These are phyloP conservation scores for Cephus spinipes DNA, from an alignment of 2,888 invertebrate species.

Conservation along the genomic window DNA sequence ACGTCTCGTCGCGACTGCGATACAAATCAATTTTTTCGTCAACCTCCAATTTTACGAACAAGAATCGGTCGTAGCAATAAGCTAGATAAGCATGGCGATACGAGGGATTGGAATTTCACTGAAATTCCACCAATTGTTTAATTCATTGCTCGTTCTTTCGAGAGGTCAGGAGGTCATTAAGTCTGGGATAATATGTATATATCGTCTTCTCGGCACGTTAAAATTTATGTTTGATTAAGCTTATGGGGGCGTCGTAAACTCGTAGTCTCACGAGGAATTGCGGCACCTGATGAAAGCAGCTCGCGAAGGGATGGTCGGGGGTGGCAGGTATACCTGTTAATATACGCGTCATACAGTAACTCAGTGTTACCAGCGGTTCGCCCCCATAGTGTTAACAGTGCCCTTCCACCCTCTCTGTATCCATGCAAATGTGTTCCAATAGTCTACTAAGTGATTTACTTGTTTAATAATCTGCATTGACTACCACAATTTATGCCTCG, in stretches of 20 bases:
- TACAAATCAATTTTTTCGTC: too few species aligned
- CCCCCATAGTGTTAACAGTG: not conserved
- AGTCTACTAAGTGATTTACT: constrained; percentile 45
- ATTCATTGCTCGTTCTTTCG: too few species aligned
- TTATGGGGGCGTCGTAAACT: constrained; percentile 8
- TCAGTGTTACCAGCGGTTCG: not conserved
- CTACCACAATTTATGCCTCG: constrained; percentile 47
- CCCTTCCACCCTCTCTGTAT: not conserved
- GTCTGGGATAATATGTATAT: not conserved
- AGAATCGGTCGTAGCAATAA: too few species aligned
- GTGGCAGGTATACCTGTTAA: not conserved
- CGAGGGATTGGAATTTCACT: too few species aligned
- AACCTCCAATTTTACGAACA: too few species aligned
- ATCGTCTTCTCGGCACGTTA: not conserved
- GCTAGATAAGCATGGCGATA: too few species aligned
- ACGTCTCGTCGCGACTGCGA: too few species aligned
- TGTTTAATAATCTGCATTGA: constrained; percentile 53
- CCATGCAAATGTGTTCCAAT: constrained; percentile 35
- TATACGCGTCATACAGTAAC: not conserved
- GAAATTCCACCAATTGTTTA: too few species aligned
- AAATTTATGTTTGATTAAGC: constrained; percentile 21
- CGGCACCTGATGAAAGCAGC: not conserved
- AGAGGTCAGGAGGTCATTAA: too few species aligned
- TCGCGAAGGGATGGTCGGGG: constrained; percentile 2
- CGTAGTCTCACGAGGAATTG: not conserved